phyloP scores from a whole-genome alignment of 2,888 invertebrate genomes.

The Brenthis hecate region DNA sequence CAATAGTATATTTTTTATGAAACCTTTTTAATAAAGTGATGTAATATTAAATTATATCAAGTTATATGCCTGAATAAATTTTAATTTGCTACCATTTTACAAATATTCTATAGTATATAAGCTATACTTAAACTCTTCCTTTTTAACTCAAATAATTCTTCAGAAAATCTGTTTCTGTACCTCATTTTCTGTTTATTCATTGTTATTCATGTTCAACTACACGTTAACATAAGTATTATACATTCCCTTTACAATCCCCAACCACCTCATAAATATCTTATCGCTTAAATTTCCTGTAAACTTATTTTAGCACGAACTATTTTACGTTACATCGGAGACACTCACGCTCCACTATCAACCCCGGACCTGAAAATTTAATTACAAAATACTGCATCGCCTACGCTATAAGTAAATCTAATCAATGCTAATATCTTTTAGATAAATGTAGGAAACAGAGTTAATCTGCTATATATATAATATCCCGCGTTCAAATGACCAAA shows the following conservation, averaged over 20 bases:
- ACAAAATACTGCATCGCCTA: constrained; percentile 44
- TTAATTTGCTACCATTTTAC: no score
- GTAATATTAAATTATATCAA: no score
- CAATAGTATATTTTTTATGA: no score
- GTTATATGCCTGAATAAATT: no score
- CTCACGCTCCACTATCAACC: constrained; percentile 38
- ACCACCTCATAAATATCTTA: constrained; percentile 42
- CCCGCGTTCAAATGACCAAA: no score
- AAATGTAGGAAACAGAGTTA: constrained; percentile 27
- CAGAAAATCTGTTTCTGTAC: no score
- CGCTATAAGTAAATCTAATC: constrained; percentile 62
- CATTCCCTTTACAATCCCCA: constrained; percentile 5
- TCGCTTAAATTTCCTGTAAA: constrained; percentile 52
- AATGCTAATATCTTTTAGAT: constrained; percentile 49
- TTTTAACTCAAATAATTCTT: no score
- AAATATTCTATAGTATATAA: no score
- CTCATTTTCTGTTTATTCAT: no score
- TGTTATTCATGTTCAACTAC: no score
- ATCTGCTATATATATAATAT: neutral
- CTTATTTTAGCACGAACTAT: constrained; percentile 54
- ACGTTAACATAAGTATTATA: neutral
- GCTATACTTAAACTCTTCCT: no score
- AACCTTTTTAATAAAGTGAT: no score
- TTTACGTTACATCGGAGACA: constrained; percentile 55
- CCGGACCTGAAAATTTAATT: constrained; percentile 62